Evolutionary conservation across 92 coral and sea anemone species (phyloP), one percentile per base, ranked within the genome.

Genomic region (Paramuricea clavata): DNA sequence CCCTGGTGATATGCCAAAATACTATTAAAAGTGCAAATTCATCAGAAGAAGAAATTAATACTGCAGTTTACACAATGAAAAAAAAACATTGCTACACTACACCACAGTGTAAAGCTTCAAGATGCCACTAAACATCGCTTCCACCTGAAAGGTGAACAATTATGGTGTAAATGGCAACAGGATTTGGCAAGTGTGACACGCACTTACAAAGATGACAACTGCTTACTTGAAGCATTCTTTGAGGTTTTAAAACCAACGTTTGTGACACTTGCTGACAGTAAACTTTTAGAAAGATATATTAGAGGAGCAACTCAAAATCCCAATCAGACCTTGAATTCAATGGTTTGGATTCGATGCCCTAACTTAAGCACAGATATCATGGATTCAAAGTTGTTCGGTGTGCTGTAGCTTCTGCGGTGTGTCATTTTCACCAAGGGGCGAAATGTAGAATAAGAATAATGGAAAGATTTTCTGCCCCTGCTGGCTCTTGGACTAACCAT

Each of bases 161-260:
- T 61, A 19, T 83, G 87, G 87, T 72, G 87, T 33, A 81, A 84
- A 60, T 89, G 85, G 92, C 92, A 85, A 78, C 86, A 71, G 49
- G 92, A 89, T 67, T 86, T 84, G 47, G 83, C 89, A 19, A 44
- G 61, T 26, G 76, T 75, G 22, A 85, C 76, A 12, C 43, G 21
- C 35, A 64, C 80, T 0, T 56, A 56, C 26, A 56, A 56, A 56
- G 64, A n/a, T 56, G 64, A 56, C 64, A 56, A 85, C 5, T 84
- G 84, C 16, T 79, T 36, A 16, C 52, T 74, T 31, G 89, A 60
- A 7, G 82, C 78, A 12, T 84, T 89, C 81, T 33, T 75, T 52
- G 89, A 89, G 50, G 81, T 85, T 69, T 59, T 85, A 23, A 28
- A 60, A 26, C 70, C 82, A 42, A 42, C 62, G 21, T 76, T 83